Conservation (phyloP, 2,888 invertebrate species). For the Lissonota sp. region DNA sequence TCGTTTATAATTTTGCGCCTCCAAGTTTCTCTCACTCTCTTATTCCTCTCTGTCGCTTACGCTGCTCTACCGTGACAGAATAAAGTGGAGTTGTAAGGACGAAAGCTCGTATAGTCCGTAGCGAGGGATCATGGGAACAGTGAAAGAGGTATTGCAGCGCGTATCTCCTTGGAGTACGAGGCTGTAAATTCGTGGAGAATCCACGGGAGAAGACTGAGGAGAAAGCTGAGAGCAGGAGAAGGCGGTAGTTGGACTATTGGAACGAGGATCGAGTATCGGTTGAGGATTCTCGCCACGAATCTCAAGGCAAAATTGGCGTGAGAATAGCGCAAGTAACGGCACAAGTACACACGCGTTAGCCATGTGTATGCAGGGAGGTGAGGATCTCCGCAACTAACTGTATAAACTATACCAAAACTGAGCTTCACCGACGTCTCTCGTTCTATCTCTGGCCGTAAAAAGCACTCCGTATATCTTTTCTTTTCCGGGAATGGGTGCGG, state of each 20-base stretch:
- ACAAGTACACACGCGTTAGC: slow-evolving; percentile 14
- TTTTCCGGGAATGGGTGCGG: slow-evolving; percentile 64
- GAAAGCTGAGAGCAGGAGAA: slow-evolving; percentile 5
- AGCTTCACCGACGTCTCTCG: slow-evolving; percentile 71
- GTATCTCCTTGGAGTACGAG: slow-evolving; percentile 12
- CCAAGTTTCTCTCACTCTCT: background rate
- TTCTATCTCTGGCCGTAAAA: slow-evolving; percentile 65
- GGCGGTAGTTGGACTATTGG: slow-evolving; percentile 57
- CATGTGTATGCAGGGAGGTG: slow-evolving; percentile 20
- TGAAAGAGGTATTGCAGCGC: slow-evolving; percentile 19
- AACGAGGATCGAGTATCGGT: slow-evolving; percentile 59
- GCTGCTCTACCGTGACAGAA: background rate
- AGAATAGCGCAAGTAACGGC: slow-evolving; percentile 20
- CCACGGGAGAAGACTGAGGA: slow-evolving; percentile 9
- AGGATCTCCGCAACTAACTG: slow-evolving; percentile 48
- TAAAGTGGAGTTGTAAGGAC: slow-evolving; percentile 14
- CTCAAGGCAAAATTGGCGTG: slow-evolving; percentile 52
- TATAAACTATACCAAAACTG: slow-evolving; percentile 59
- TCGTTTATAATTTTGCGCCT: slow-evolving; percentile 24
- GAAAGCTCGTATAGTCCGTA: background rate
- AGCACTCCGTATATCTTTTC: slow-evolving; percentile 70
- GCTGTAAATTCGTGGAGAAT: slow-evolving; percentile 47
- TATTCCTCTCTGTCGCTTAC: background rate
- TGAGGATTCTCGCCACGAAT: slow-evolving; percentile 66
- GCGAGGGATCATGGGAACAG: slow-evolving; percentile 23